Base-by-base conservation (phyloP, 2,797 vertebrate species). In the Esox lucius region DNA sequence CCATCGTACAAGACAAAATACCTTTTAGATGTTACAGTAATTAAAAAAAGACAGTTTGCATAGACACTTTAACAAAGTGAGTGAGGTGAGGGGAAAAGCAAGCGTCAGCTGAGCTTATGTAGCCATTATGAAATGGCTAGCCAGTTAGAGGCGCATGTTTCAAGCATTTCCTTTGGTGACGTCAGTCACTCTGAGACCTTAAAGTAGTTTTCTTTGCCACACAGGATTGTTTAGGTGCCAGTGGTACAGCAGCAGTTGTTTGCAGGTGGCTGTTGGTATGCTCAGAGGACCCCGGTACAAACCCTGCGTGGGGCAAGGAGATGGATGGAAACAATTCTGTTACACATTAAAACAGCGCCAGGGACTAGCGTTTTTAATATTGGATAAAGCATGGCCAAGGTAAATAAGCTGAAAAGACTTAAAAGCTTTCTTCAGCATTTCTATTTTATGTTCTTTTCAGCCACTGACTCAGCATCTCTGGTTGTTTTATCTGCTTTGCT, bases 391-490 rank as follows among this genome's bases (percentile, higher is more conserved):
- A 83, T 70, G 53, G 77, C 70, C 64, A 70, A 88, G 83, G 87
- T 90, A 91, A 92, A 91, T 87, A 89, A 88, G 84, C 86, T 85
- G 84, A 85, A 56, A 78, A 46, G 42, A 46, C 83, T 88, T 90
- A 75, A 87, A 90, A 88, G 83, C 87, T 6, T 89, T 85, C 76
- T 73, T 81, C 73, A 13, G 76, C 68, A 84, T 90, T 91, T 90
- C 77, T 85, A 87, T 61, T 61, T 24, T 24, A 61, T 22, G 89
- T 90, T 90, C 78, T 84, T 87, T 89, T 88, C 85, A 76, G 68
- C 72, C 74, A 71, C 89, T 91, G 93, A 93, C 85, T 93, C 91
- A 88, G 90, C 91, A 88, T 86, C 89, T 89, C 79, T 71, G 82
- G 74, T 75, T 79, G 81, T 71, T 68, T 88, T 86, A 89, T 91